These are phyloP conservation scores for Cantharis lateralis DNA, from an alignment of 2,888 invertebrate genomes.

Conservation along the genomic window DNA sequence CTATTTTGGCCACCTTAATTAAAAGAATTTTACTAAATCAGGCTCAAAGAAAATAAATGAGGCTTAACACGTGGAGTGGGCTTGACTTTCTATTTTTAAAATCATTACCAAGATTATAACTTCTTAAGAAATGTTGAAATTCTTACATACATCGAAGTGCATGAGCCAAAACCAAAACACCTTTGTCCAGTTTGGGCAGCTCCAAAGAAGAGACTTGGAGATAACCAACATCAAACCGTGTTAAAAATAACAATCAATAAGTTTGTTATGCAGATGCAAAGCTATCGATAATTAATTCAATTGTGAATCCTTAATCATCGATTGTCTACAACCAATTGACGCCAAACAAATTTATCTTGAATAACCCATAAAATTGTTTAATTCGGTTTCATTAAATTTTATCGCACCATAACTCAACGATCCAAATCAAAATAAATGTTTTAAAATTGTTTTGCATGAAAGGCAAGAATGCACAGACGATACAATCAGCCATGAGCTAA, in stretches of 20 bases:
- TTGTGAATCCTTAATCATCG: neutral
- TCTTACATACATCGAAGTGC: neutral
- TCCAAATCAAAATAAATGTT: neutral
- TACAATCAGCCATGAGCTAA: neutral
- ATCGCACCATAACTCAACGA: neutral
- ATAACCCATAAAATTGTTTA: neutral
- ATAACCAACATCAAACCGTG: no score
- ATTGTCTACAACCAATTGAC: neutral
- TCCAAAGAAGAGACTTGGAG: no score
- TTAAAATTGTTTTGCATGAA: neutral
- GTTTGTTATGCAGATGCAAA: neutral
- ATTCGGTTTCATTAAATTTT: neutral
- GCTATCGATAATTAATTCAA: neutral
- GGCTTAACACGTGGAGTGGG: neutral
- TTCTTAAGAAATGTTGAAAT: neutral
- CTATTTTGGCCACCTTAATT: neutral
- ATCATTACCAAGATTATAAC: neutral
- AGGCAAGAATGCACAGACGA: neutral
- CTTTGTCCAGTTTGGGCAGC: no score
- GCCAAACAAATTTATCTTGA: neutral
- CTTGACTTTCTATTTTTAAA: neutral
- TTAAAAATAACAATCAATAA: neutral
- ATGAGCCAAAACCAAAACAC: neutral
- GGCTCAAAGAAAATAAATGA: neutral
- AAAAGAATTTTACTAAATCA: neutral